Conservation (phyloP, 37 sponge, comb jelly and placozoan species). For the Tethya wilhelma region DNA sequence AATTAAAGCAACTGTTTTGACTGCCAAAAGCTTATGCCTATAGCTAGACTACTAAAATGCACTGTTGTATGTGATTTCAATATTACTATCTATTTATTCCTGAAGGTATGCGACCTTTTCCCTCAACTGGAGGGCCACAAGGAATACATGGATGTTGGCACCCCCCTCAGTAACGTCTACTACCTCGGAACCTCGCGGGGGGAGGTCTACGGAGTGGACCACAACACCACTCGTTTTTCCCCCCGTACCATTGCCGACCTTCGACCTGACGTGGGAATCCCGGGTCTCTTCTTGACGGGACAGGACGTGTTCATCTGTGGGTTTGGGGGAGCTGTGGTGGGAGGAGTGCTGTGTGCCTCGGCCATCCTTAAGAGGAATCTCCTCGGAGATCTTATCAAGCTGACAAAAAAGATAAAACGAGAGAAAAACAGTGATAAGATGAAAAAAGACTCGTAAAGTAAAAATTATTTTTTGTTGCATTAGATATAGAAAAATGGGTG, state of each 20-base stretch:
- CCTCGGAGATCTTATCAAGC: constrained; percentile 48
- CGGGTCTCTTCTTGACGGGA: constrained; percentile 88
- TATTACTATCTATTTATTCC: neutral
- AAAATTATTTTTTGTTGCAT: too few species aligned
- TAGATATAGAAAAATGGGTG: too few species aligned
- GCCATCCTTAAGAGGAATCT: constrained; percentile 83
- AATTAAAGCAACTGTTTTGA: too few species aligned
- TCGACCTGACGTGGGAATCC: constrained; percentile 70
- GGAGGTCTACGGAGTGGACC: constrained; percentile 91
- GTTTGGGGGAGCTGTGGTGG: constrained; percentile 78
- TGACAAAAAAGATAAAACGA: neutral
- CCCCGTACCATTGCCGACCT: constrained; percentile 50
- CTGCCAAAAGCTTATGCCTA: too few species aligned
- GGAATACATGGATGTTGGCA: constrained; percentile 90
- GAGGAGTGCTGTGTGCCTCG: constrained; percentile 77
- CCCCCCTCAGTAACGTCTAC: constrained; percentile 85
- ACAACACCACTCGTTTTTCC: constrained; percentile 71
- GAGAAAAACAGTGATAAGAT: neutral
- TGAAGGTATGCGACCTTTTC: constrained; percentile 56
- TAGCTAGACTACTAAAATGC: too few species aligned
- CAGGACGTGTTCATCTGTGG: constrained; percentile 88
- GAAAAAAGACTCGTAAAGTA: too few species aligned
- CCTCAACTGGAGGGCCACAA: constrained; percentile 84
- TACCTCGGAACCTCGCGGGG: constrained; percentile 76
- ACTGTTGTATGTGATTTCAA: too few species aligned